These are phyloP conservation scores for Nymphalis c-album DNA, from an alignment of 2,888 invertebrate species.

Conservation along the genomic window DNA sequence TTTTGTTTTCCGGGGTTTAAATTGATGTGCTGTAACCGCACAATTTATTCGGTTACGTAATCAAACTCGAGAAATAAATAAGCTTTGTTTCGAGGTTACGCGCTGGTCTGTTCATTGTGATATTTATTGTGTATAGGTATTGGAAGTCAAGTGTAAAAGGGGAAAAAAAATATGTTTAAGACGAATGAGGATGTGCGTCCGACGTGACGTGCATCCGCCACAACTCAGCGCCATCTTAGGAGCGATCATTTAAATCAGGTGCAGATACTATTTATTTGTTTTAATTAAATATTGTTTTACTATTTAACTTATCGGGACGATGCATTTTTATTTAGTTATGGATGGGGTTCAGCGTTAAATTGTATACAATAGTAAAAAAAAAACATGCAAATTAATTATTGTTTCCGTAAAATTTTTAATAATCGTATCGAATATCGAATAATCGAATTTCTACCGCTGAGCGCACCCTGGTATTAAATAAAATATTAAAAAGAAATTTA, in stretches of 20 bases:
- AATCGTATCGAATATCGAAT: no score
- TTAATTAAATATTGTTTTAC: constrained; percentile 27
- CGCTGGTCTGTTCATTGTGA: constrained; percentile 48
- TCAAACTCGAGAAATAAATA: constrained; percentile 57
- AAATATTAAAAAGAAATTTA: no score
- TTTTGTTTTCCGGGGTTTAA: constrained; percentile 48
- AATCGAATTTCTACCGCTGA: no score
- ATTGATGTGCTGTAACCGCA: constrained; percentile 48
- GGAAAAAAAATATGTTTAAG: constrained; percentile 63
- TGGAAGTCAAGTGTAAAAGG: constrained; percentile 55
- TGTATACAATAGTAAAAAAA: no score
- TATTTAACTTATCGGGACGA: neutral
- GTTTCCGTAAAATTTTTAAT: no score
- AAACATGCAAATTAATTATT: no score
- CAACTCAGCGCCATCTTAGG: constrained; percentile 56
- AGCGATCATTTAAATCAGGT: constrained; percentile 45
- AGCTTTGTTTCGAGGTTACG: constrained; percentile 59
- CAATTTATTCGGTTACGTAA: constrained; percentile 61
- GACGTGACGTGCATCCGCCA: constrained; percentile 69
- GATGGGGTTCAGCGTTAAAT: no score
- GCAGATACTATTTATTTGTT: constrained; percentile 29
- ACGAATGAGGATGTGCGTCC: constrained; percentile 69
- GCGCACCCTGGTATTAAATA: no score
- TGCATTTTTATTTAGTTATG: neutral
- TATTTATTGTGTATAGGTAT: constrained; percentile 36